Evolutionary conservation across 2,113 vertebrate genomes (phyloP).

Genomic region (Ovis canadensis): DNA sequence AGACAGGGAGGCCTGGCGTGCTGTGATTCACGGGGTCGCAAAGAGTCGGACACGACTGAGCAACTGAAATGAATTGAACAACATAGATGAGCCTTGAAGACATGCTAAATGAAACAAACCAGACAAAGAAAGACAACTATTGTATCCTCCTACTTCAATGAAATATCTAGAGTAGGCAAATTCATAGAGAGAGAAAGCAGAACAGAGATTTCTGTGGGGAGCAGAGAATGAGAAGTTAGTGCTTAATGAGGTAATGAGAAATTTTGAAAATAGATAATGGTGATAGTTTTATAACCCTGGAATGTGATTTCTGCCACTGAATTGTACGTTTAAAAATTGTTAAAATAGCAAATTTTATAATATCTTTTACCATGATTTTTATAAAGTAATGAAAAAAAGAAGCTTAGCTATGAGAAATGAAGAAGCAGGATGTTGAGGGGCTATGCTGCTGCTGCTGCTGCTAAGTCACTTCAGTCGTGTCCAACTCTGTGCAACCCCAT

Average conservation of each 20-base stretch:
- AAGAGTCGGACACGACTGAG: too few species aligned
- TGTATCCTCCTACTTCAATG: neutral
- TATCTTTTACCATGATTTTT: neutral
- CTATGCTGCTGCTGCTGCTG: too few species aligned
- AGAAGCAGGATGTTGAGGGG: neutral
- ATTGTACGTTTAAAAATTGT: neutral
- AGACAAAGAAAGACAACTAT: neutral
- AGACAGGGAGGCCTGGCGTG: too few species aligned
- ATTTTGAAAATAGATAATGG: neutral
- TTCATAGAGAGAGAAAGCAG: neutral
- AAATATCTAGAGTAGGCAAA: neutral
- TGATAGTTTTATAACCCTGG: neutral
- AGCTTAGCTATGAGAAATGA: neutral
- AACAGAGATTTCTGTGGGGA: neutral
- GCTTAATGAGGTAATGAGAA: neutral
- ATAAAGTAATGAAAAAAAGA: neutral
- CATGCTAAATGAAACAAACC: neutral
- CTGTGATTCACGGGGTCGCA: too few species aligned
- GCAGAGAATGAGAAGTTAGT: neutral
- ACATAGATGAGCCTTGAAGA: neutral
- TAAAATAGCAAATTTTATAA: neutral
- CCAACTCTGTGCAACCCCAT: too few species aligned
- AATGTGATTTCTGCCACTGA: neutral
- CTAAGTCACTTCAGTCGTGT: too few species aligned
- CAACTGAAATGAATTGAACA: too few species aligned